Percentiles rank a stretch among this genome's conserved stretches.
These are phyloP conservation scores for Gallinago undulata DNA, from an alignment of 2,113 vertebrate species.

Conservation along the genomic window DNA sequence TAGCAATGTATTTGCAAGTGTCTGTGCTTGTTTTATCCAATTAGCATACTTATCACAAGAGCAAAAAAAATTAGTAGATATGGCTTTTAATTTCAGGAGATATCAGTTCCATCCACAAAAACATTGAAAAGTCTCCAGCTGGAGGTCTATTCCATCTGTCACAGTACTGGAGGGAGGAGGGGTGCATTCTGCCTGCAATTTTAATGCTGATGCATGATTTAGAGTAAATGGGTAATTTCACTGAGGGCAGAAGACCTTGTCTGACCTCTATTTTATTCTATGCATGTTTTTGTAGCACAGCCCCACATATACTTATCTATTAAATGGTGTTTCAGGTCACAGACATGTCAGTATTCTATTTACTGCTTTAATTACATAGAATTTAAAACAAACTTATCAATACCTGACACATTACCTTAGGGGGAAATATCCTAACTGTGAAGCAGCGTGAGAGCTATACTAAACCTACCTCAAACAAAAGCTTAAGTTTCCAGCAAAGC, in stretches of 20 bases:
- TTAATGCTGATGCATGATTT: conserved; percentile 51
- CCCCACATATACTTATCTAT: background rate
- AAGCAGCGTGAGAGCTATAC: background rate
- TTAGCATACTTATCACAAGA: conserved; percentile 49
- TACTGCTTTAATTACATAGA: conserved; percentile 46
- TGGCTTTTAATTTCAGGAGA: conserved; percentile 54
- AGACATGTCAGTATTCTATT: conserved; percentile 47
- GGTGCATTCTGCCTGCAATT: conserved; percentile 10
- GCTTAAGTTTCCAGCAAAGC: background rate
- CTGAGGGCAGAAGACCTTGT: conserved; percentile 31
- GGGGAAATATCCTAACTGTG: background rate
- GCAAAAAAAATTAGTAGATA: background rate
- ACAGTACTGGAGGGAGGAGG: conserved; percentile 17
- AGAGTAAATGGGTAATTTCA: conserved; percentile 23
- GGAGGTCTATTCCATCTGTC: conserved; percentile 59
- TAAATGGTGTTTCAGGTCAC: conserved; percentile 6
- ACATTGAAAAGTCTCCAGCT: conserved; percentile 43
- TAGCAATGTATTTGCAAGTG: conserved; percentile 38
- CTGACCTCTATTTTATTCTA: conserved; percentile 27
- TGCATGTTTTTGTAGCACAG: background rate
- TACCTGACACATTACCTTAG: conserved; percentile 26
- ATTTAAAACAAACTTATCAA: conserved; percentile 53
- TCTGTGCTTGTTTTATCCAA: conserved; percentile 39
- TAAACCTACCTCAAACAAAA: conserved; percentile 34
- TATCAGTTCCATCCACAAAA: conserved; percentile 43